A percentile compares a stretch with the other conserved stretches of the same genome.
These are phyloP conservation scores for Oreochromis niloticus DNA, from an alignment of 2,113 vertebrate species.

Conservation along the genomic window DNA sequence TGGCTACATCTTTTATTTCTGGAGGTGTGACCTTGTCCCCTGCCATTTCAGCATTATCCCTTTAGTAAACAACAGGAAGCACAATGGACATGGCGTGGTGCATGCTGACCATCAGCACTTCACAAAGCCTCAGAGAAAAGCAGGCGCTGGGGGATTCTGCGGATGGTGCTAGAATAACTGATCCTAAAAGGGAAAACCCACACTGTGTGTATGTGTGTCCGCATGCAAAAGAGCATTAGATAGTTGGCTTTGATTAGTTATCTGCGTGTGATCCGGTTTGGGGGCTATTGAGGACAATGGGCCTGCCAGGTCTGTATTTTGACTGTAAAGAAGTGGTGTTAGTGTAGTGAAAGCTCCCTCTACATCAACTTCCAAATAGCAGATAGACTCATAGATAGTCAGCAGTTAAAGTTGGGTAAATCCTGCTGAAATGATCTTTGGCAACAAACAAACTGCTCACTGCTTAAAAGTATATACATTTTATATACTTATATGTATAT, in stretches of 20 bases:
- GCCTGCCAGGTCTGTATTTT: slow-evolving; percentile 19
- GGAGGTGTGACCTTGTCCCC: slow-evolving; percentile 4
- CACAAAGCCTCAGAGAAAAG: slow-evolving; percentile 80
- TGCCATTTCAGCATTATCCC: slow-evolving; percentile 52
- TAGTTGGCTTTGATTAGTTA: slow-evolving; percentile 36
- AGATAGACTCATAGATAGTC: slow-evolving; percentile 1
- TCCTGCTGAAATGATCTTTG: neutral
- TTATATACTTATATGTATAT: neutral
- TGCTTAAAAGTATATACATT: neutral
- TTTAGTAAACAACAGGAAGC: slow-evolving; percentile 55
- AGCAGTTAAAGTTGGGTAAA: neutral
- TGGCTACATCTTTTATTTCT: neutral
- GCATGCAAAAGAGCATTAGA: slow-evolving; percentile 11
- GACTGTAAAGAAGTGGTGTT: slow-evolving; percentile 25
- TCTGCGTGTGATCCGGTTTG: slow-evolving; percentile 37
- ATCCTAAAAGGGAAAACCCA: slow-evolving; percentile 16
- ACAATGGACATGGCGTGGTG: slow-evolving; percentile 32
- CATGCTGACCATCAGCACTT: slow-evolving; percentile 84
- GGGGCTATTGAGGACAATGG: slow-evolving; percentile 32
- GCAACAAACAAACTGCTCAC: neutral
- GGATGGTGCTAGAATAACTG: slow-evolving; percentile 70
- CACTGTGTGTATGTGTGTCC: neutral
- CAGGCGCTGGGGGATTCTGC: slow-evolving; percentile 71
- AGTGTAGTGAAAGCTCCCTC: slow-evolving; percentile 17
- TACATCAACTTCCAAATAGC: slow-evolving; percentile 15